Evolutionary conservation across 2,888 invertebrate species (phyloP).

Genomic region (Cylindroiulus punctatus): DNA sequence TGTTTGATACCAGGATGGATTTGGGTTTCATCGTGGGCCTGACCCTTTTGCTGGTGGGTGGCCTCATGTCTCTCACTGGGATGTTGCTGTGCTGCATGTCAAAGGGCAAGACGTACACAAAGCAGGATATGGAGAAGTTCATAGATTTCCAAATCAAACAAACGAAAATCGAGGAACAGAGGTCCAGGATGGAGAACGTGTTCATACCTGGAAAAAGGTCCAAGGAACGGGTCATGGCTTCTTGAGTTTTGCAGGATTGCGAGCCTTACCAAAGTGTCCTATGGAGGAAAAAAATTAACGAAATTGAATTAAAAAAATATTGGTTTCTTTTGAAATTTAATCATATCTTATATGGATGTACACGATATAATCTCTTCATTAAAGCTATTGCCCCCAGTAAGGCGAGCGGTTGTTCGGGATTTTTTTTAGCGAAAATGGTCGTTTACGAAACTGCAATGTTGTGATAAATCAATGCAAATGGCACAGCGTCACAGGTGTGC

Average conservation of each 20-base stretch:
- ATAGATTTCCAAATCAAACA: conserved; percentile 44
- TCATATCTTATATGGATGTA: too few species aligned
- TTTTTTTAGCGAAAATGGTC: too few species aligned
- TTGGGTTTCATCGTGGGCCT: conserved; percentile 46
- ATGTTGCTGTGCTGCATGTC: conserved; percentile 52
- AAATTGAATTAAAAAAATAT: too few species aligned
- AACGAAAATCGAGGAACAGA: conserved; percentile 19
- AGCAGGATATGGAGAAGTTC: conserved; percentile 53
- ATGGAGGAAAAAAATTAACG: too few species aligned
- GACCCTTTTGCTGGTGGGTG: conserved; percentile 22
- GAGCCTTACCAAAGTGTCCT: neutral
- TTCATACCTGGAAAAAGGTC: conserved; percentile 53
- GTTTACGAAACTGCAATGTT: too few species aligned
- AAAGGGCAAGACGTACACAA: conserved; percentile 54
- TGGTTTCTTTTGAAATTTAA: too few species aligned
- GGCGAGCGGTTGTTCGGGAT: too few species aligned
- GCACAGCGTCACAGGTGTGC: too few species aligned
- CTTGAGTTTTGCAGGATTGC: conserved; percentile 44
- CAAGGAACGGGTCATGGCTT: conserved; percentile 22
- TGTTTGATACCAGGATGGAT: conserved; percentile 29
- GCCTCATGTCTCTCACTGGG: conserved; percentile 43
- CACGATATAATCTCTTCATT: too few species aligned
- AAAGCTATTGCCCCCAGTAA: too few species aligned
- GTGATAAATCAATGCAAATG: too few species aligned
- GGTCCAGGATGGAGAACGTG: conserved; percentile 14